Evolutionary conservation across 37 sponge, comb jelly and placozoan species (phyloP).

Genomic region (Aphrocallistes beatrix): DNA sequence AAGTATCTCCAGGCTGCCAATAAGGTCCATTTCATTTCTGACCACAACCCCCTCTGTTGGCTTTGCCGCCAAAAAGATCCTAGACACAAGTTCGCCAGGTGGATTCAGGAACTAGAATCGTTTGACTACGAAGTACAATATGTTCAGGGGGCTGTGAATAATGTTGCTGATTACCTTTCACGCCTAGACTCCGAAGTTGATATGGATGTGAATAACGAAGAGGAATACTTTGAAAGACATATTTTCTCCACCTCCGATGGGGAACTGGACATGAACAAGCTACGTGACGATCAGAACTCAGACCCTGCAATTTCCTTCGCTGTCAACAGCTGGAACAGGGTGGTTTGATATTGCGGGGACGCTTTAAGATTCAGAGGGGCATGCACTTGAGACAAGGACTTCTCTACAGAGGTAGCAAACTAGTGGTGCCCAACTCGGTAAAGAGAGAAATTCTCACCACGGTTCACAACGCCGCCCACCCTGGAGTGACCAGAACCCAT

Average conservation of each 20-base stretch:
- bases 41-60: neutral
- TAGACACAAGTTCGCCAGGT: neutral
- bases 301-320: neutral
- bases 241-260: neutral
- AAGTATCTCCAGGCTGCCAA: neutral
- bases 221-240: neutral
- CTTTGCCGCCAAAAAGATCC: neutral
- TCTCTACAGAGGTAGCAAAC: neutral
- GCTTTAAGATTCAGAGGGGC: neutral
- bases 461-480: neutral
- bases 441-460: too few relatives aligned
- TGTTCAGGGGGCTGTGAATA: neutral
- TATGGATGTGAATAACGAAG: neutral
- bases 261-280: neutral
- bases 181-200: neutral
- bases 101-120: neutral
- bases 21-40: neutral
- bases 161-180: neutral
- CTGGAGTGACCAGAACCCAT: neutral
- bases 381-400: neutral
- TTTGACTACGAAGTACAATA: neutral
- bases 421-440: too few relatives aligned
- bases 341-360: neutral
- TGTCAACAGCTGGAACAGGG: neutral
- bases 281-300: neutral